phyloP scores from a whole-genome alignment of 2,113 vertebrate species.

The Dolichallabes microphthalmus region DNA sequence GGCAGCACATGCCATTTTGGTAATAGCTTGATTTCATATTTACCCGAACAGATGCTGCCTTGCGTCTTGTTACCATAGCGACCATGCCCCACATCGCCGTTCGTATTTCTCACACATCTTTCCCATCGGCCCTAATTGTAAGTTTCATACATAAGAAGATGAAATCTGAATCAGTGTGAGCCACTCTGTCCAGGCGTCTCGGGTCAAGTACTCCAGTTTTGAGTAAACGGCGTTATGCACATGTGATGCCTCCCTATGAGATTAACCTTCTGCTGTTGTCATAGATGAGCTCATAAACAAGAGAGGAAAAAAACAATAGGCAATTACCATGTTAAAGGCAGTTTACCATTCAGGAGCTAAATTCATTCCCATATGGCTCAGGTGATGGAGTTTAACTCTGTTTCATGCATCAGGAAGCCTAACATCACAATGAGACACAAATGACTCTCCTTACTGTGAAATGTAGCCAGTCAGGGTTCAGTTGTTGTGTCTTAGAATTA shows the following conservation, averaged over 20 bases:
- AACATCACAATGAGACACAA: background rate
- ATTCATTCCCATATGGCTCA: background rate
- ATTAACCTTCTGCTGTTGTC: background rate
- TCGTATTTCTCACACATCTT: constrained; percentile 23
- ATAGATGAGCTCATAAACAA: background rate
- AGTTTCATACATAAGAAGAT: constrained; percentile 22
- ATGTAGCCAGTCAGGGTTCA: background rate
- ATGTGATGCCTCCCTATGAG: constrained; percentile 1
- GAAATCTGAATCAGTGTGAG: constrained; percentile 3
- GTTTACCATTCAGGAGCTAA: background rate
- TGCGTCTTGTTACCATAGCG: constrained; percentile 50
- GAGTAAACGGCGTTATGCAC: constrained; percentile 19
- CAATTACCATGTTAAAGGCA: background rate
- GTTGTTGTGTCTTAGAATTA: background rate
- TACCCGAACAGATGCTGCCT: constrained; percentile 50
- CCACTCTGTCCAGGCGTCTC: background rate
- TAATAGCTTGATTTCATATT: constrained; percentile 54
- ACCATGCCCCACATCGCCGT: constrained; percentile 16
- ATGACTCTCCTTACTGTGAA: background rate
- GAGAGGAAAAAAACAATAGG: background rate
- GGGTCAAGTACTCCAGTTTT: constrained; percentile 2
- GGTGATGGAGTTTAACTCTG: background rate
- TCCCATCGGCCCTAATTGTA: constrained; percentile 38
- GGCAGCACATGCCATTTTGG: constrained; percentile 39
- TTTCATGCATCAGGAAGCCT: background rate